Evolutionary conservation across 2,888 invertebrate species (phyloP), one percentile per base, ranked within the genome.

Genomic region (Hedya salicella): DNA sequence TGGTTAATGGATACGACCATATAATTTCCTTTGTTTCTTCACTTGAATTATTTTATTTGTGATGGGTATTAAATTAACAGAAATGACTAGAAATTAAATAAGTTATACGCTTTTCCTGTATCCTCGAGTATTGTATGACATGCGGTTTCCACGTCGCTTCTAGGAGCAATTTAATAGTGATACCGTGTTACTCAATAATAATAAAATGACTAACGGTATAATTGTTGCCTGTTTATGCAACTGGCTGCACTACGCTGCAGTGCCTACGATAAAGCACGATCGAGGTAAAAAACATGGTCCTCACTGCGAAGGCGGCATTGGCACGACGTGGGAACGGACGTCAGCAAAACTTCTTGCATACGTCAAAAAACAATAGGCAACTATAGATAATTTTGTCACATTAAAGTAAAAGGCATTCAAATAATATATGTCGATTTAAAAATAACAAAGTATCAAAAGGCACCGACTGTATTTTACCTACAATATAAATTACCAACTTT

Each of bases 221-320:
- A 62, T 48, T 62, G 25, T 54, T 46, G 46, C 9, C 14, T 53
- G 48, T 59, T 59, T 59, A 46, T 59, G 59, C 32, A 57, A 57
- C 56, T 57, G 44, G 25, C 8, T 46, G 48, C 21, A 6, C 21
- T 17, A 13, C 17, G 19, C 19, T 8, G n/a, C 30, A 17, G 42
- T 25, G 6, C 1, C 25, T 17, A 17, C 19, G 62, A 62, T 62
- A 62, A 46, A 39, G 54, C 62, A 62, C 62, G 62, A 46, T 17
- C 44, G 56, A 44, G 16, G 21, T 25, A 21, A 13, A 14, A 30
- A 30, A 42, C 42, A 25, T 16, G n/a, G 19, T 32, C 44, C 19
- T 48, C 21, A 17, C 13, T 46, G 13, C 56, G 25, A 44, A 14
- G 14, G 11, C 30, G 30, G 6, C 36, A 9, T 9, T 17, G 13